Evolutionary conservation across 2,113 vertebrate species (phyloP).

Genomic region (Motacilla alba): DNA sequence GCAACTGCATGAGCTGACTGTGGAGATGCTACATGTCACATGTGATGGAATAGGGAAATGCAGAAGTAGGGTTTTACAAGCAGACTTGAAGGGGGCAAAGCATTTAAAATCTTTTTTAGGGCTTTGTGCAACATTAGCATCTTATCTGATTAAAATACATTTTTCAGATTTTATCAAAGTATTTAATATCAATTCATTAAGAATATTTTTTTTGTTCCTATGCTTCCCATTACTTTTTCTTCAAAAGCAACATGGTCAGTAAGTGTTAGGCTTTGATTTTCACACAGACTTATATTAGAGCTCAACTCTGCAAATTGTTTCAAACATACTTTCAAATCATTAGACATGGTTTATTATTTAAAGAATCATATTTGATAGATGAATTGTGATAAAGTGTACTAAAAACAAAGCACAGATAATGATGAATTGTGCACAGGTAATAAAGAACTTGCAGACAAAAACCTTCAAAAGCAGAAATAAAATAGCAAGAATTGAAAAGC

Average conservation of each 20-base stretch:
- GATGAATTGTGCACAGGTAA: neutral
- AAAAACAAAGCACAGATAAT: neutral
- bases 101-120: neutral
- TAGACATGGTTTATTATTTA: neutral
- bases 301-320: neutral
- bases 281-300: neutral
- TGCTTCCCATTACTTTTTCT: neutral
- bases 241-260: neutral
- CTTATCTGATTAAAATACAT: neutral
- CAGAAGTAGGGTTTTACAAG: slow-evolving; percentile 2
- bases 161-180: neutral
- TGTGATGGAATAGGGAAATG: neutral
- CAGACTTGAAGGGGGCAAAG: neutral
- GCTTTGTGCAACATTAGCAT: neutral
- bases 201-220: neutral
- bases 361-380: neutral
- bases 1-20: slow-evolving; percentile 48
- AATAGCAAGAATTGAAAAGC: neutral
- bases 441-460: neutral
- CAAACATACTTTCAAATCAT: neutral
- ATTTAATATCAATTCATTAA: neutral
- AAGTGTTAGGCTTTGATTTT: neutral
- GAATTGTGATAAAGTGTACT: neutral
- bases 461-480: neutral
- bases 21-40: neutral